Conservation (phyloP, 2,888 invertebrate genomes). For the Eutolmus rufibarbis region DNA sequence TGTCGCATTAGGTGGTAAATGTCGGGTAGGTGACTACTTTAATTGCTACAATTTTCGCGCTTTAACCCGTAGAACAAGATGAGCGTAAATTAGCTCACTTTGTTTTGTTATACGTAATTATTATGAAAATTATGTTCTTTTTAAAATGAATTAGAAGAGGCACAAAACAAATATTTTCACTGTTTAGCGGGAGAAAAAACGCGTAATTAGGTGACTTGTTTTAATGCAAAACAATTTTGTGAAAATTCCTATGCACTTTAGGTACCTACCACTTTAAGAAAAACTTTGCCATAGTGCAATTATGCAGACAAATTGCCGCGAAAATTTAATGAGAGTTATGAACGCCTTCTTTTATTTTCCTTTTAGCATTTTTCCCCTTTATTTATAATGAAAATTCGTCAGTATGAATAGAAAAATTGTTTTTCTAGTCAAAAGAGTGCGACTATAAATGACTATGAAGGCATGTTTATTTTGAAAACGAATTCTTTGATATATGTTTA, state of each 20-base stretch:
- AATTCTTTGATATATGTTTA: no score
- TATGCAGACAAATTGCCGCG: not conserved
- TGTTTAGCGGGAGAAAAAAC: not conserved
- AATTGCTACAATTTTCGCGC: not conserved
- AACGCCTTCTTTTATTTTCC: not conserved
- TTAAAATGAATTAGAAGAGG: not conserved
- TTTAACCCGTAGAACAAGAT: not conserved
- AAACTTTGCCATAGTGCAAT: not conserved
- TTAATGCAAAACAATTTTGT: not conserved
- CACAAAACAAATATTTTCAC: not conserved
- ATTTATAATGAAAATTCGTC: not conserved
- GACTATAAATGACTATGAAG: no score
- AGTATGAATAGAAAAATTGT: not conserved
- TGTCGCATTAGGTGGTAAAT: not conserved
- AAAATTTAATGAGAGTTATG: not conserved
- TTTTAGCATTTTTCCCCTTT: not conserved
- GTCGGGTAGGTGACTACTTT: not conserved
- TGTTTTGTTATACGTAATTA: not conserved
- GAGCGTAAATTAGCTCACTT: not conserved
- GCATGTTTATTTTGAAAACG: no score
- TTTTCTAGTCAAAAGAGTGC: no score
- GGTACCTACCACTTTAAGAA: not conserved
- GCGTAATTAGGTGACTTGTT: not conserved
- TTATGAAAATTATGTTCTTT: not conserved
- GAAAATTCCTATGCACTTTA: not conserved